Conservation (phyloP, 2,888 invertebrate species). For the Cryptophagus acutangulus region DNA sequence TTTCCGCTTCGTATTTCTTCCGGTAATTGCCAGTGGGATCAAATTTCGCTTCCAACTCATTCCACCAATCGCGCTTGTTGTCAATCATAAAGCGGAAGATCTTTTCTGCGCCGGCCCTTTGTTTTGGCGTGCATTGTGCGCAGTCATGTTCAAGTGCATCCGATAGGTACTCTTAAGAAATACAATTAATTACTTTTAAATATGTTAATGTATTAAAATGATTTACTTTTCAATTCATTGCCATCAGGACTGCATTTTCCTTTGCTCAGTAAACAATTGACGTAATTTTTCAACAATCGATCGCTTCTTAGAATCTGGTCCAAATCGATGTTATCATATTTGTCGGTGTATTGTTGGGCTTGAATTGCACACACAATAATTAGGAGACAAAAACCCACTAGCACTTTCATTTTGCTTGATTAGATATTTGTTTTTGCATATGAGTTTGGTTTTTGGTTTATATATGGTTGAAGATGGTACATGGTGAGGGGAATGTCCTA, state of each 20-base stretch:
- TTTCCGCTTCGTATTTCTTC: constrained; percentile 57
- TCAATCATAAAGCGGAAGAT: constrained; percentile 63
- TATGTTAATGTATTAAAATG: too few species aligned
- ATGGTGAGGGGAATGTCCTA: too few species aligned
- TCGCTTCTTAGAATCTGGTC: constrained; percentile 63
- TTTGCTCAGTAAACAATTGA: constrained; percentile 61
- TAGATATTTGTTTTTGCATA: too few species aligned
- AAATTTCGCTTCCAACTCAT: constrained; percentile 60
- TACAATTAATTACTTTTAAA: too few species aligned
- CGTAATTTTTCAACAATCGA: constrained; percentile 62
- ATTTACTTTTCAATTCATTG: constrained; percentile 53
- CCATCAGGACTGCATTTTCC: constrained; percentile 66
- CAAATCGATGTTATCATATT: constrained; percentile 65
- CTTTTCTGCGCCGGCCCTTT: constrained; percentile 59
- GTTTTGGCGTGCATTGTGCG: constrained; percentile 62
- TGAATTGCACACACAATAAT: too few species aligned
- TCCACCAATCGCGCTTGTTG: constrained; percentile 61
- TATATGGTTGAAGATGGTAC: too few species aligned
- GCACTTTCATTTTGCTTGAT: too few species aligned
- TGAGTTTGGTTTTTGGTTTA: too few species aligned
- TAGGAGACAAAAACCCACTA: too few species aligned
- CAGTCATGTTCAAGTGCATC: too few species aligned
- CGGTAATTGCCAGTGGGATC: constrained; percentile 64
- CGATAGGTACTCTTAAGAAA: too few species aligned
- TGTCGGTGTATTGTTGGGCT: constrained; percentile 64